A percentile compares a stretch with the other conserved stretches of the same genome.
phyloP scores from a whole-genome alignment of 2,888 invertebrate species.

The Gastrophysa polygoni region DNA sequence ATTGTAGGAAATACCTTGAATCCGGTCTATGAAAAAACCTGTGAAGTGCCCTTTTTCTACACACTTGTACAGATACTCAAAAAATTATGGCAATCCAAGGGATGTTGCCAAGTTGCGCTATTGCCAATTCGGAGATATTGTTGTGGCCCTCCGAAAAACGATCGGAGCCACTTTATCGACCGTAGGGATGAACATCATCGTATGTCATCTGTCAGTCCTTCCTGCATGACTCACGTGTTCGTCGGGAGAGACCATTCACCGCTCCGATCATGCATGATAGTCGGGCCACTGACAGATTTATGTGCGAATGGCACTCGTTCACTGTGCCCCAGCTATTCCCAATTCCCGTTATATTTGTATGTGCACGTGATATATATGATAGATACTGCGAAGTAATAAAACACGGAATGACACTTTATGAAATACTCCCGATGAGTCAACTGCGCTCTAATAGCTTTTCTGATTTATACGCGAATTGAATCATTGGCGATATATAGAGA shows the following conservation, averaged over 20 bases:
- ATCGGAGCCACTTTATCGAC: too few species aligned
- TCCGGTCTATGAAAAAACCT: too few species aligned
- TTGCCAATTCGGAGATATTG: too few species aligned
- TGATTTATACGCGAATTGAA: slow-evolving; percentile 32
- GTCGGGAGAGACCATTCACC: not conserved
- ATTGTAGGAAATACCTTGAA: too few species aligned
- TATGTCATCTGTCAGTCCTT: slow-evolving; percentile 38
- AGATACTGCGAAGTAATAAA: slow-evolving; percentile 44
- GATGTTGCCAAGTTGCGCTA: too few species aligned
- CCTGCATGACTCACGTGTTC: slow-evolving; percentile 21
- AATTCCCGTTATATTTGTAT: slow-evolving; percentile 37
- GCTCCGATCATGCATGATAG: slow-evolving; percentile 24
- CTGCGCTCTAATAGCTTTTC: slow-evolving; percentile 36
- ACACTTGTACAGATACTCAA: too few species aligned
- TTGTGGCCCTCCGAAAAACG: too few species aligned
- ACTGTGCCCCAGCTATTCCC: slow-evolving; percentile 20
- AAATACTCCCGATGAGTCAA: slow-evolving; percentile 44
- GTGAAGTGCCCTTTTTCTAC: too few species aligned
- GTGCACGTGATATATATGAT: slow-evolving; percentile 37
- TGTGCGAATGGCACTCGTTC: slow-evolving; percentile 33
- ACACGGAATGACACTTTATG: slow-evolving; percentile 44
- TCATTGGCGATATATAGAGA: not conserved
- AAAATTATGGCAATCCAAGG: too few species aligned
- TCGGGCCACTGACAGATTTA: slow-evolving; percentile 36
- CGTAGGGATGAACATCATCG: not conserved